Conservation (phyloP, 2,888 invertebrate species). For the Tetrapedia diversipes region DNA sequence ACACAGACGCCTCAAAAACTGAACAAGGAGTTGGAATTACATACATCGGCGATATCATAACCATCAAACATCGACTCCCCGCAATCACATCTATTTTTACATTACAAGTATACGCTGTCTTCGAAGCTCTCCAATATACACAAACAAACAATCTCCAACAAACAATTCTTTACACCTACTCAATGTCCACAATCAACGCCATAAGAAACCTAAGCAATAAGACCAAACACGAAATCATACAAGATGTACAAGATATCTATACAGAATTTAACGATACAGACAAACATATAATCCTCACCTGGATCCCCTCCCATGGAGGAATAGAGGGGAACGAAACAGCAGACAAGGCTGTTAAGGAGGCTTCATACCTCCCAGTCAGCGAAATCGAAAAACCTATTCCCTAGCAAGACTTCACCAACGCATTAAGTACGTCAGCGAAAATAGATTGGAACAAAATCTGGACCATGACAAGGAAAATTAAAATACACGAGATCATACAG, state of each 20-base stretch:
- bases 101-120: background rate
- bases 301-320: background rate
- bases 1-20: conserved; percentile 5
- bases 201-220: background rate
- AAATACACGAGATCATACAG: background rate
- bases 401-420: background rate
- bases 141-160: background rate
- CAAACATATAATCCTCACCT: background rate
- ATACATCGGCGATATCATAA: background rate
- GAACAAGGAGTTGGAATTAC: background rate
- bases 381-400: background rate
- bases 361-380: background rate
- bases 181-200: background rate
- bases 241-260: background rate
- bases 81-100: background rate
- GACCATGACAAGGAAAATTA: background rate
- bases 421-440: background rate
- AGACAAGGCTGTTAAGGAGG: background rate
- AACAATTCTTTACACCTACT: background rate
- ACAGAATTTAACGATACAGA: background rate
- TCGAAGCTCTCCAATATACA: background rate
- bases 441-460: background rate
- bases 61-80: background rate
- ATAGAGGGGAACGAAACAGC: conserved; percentile 7
- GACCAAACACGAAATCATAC: background rate